Evolutionary conservation across 2,888 invertebrate species (phyloP).

Genomic region (Sphaerophoria taeniata): DNA sequence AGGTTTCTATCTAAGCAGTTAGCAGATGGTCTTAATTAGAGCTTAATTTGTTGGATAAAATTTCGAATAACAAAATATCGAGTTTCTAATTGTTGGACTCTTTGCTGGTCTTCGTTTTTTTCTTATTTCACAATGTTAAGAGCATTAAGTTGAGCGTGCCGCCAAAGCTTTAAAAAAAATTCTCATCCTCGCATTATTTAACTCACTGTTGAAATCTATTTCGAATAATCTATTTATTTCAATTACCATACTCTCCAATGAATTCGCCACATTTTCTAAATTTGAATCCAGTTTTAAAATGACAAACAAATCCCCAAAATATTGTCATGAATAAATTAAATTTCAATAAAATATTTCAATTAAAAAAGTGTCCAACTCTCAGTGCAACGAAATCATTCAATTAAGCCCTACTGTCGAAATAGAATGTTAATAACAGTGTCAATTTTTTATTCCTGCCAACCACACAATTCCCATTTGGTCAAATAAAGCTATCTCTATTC

Average conservation of each 20-base stretch:
- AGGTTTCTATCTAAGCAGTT: not conserved
- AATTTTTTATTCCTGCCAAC: not conserved
- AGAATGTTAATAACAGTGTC: slow-evolving; percentile 13
- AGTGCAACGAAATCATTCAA: slow-evolving; percentile 3
- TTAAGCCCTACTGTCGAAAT: not conserved
- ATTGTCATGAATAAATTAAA: slow-evolving; percentile 7
- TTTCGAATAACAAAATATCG: not conserved
- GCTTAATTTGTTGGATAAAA: slow-evolving; percentile 8
- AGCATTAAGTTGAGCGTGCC: no score
- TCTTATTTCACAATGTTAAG: no score
- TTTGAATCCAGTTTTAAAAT: not conserved
- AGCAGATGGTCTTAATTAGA: not conserved
- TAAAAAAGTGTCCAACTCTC: not conserved
- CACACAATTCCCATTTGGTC: not conserved
- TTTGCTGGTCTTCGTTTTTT: not conserved
- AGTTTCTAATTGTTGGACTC: not conserved
- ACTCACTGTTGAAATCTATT: no score
- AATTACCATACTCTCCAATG: no score
- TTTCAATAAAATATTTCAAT: not conserved
- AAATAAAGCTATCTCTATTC: not conserved
- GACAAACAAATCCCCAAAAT: not conserved
- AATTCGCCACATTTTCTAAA: not conserved
- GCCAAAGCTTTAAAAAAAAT: no score
- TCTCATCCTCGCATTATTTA: no score
- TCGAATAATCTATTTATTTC: no score